Percentiles rank a stretch among this genome's conserved stretches.
These are phyloP conservation scores for Vultur gryphus DNA, from an alignment of 2,797 vertebrate genomes.

Conservation along the genomic window DNA sequence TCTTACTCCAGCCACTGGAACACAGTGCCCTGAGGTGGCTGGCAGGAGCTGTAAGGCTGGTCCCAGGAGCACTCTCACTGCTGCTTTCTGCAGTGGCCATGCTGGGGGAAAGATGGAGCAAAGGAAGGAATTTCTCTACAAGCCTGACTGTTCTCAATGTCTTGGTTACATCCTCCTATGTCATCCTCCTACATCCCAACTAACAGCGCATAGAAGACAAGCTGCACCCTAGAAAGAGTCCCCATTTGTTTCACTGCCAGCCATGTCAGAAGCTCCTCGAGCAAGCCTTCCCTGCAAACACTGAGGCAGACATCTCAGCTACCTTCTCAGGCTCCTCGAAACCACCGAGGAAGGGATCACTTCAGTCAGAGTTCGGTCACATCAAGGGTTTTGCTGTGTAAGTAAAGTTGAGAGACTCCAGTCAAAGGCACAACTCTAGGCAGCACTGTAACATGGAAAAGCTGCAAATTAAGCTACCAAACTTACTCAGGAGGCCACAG, in stretches of 20 bases:
- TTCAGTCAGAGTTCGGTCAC: background rate
- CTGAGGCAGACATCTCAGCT: background rate
- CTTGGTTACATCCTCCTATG: background rate
- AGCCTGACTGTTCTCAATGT: background rate
- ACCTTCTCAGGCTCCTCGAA: background rate
- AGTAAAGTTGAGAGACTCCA: background rate
- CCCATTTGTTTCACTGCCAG: background rate
- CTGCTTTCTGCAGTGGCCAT: background rate
- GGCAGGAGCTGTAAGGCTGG: background rate
- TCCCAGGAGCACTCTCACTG: background rate
- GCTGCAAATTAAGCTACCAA: background rate
- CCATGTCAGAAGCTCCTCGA: fast-evolving
- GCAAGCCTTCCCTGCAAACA: background rate
- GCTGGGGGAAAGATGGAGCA: background rate
- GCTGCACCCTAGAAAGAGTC: background rate
- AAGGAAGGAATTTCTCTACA: background rate
- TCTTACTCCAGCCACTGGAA: background rate
- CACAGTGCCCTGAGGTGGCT: background rate
- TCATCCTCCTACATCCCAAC: background rate
- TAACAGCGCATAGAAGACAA: background rate
- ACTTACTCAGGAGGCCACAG: background rate
- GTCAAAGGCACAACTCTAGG: background rate
- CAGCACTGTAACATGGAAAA: background rate
- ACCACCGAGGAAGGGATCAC: background rate
- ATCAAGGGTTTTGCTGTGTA: background rate